Percentiles rank a stretch among this genome's conserved stretches.
phyloP scores from a whole-genome alignment of 2,888 invertebrate species.

The Dendrolimus houi region DNA sequence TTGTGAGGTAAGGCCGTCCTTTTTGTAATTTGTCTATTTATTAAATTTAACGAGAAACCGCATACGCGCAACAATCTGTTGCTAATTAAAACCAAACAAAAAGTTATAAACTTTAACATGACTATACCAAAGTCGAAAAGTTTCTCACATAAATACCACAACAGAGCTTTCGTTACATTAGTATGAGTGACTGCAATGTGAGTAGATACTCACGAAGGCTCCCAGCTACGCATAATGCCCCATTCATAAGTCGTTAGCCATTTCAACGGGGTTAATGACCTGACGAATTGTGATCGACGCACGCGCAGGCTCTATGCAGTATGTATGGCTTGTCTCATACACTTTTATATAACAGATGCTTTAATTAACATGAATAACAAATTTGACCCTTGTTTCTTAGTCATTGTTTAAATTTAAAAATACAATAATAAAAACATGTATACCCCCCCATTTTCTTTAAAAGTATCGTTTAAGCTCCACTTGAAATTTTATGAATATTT shows the following conservation, averaged over 20 bases:
- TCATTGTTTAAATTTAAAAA: constrained; percentile 3
- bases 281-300: constrained; percentile 36
- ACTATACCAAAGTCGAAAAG: not conserved
- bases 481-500: too few relatives aligned
- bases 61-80: too few relatives aligned
- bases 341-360: too few relatives aligned
- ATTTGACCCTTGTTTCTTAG: not conserved
- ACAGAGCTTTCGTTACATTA: not conserved
- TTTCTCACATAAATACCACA: not conserved
- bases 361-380: not conserved
- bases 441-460: not conserved
- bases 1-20: too few relatives aligned
- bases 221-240: constrained; percentile 30
- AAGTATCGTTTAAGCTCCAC: too few relatives aligned
- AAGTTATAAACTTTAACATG: too few relatives aligned
- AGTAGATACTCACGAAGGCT: not conserved
- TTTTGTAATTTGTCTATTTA: too few relatives aligned
- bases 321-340: constrained; percentile 3
- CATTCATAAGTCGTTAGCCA: constrained; percentile 41
- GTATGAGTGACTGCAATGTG: constrained; percentile 1
- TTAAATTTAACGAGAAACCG: too few relatives aligned
- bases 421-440: constrained; percentile 5
- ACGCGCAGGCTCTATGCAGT: constrained; percentile 22
- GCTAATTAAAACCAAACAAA: too few relatives aligned
- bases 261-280: constrained; percentile 38